These are phyloP conservation scores for Calameuta filiformis DNA, from an alignment of 2,888 invertebrate genomes.

Conservation along the genomic window DNA sequence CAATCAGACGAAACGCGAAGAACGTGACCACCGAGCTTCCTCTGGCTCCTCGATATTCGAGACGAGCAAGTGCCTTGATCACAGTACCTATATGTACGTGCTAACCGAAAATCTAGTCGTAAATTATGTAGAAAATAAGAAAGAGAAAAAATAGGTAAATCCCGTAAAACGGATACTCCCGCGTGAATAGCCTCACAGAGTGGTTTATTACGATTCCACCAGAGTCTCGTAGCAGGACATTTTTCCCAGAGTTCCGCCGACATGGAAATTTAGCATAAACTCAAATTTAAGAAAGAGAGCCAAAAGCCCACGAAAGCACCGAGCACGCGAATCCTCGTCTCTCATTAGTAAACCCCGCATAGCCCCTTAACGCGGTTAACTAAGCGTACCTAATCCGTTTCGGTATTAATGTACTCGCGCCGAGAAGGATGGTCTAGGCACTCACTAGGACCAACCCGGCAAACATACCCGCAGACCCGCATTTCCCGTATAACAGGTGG, in stretches of 20 bases:
- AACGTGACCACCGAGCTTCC: no score
- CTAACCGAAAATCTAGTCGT: no score
- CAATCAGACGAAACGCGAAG: no score
- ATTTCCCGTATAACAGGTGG: not conserved
- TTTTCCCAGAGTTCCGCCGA: not conserved
- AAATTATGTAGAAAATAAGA: not conserved
- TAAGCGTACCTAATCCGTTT: slow-evolving; percentile 30
- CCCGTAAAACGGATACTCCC: not conserved
- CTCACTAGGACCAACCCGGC: not conserved
- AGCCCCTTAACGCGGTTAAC: slow-evolving; percentile 32
- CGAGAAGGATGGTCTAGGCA: not conserved
- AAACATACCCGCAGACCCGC: not conserved
- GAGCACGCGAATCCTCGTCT: not conserved
- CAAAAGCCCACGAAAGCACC: not conserved
- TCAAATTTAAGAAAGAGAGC: not conserved
- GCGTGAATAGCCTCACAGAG: not conserved
- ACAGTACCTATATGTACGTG: no score
- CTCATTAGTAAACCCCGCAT: not conserved
- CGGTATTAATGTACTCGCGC: slow-evolving; percentile 2
- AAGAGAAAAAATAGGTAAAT: not conserved
- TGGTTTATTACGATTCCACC: not conserved
- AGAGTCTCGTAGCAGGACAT: not conserved
- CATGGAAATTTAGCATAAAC: not conserved
- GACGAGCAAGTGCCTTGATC: not conserved
- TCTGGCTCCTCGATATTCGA: not conserved